phyloP scores from a whole-genome alignment of 2,888 invertebrate genomes.

The Brachypalpus laphriformis region DNA sequence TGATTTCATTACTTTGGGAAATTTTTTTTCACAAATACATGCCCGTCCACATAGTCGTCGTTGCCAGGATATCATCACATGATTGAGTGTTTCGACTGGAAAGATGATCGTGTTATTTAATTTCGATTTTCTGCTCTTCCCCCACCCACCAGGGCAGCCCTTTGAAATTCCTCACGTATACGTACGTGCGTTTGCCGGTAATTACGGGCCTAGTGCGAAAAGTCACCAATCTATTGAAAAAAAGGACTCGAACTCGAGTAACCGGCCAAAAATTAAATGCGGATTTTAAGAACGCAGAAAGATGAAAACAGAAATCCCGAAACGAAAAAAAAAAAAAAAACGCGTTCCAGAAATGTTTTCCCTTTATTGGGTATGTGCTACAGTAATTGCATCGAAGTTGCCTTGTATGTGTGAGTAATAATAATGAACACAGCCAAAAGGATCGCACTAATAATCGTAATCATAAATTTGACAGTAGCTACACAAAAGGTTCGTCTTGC shows the following conservation, averaged over 20 bases:
- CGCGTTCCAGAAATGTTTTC: conserved; percentile 24
- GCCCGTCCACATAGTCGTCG: neutral
- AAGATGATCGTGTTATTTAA: conserved; percentile 70
- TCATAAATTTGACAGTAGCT: conserved; percentile 63
- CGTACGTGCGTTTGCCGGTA: conserved; percentile 53
- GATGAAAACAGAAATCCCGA: conserved; percentile 42
- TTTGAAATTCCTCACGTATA: conserved; percentile 54
- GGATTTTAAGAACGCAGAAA: neutral
- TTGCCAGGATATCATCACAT: conserved; percentile 61
- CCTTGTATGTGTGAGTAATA: neutral
- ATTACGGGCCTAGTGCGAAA: conserved; percentile 66
- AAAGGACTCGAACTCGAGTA: neutral
- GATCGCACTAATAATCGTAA: conserved; percentile 49
- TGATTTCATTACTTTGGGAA: neutral
- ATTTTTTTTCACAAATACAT: neutral
- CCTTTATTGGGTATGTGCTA: neutral
- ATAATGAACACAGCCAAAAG: neutral
- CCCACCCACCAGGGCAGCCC: too few relatives aligned
- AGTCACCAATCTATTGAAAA: conserved; percentile 50
- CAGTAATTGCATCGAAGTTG: conserved; percentile 16
- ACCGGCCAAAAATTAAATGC: conserved; percentile 41
- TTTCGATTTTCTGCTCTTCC: conserved; percentile 50
- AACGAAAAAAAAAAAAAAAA: conserved; percentile 18
- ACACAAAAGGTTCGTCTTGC: conserved; percentile 38
- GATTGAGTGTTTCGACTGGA: conserved; percentile 63